Evolutionary conservation across 2,113 vertebrate genomes (phyloP).

Genomic region (Motacilla alba): DNA sequence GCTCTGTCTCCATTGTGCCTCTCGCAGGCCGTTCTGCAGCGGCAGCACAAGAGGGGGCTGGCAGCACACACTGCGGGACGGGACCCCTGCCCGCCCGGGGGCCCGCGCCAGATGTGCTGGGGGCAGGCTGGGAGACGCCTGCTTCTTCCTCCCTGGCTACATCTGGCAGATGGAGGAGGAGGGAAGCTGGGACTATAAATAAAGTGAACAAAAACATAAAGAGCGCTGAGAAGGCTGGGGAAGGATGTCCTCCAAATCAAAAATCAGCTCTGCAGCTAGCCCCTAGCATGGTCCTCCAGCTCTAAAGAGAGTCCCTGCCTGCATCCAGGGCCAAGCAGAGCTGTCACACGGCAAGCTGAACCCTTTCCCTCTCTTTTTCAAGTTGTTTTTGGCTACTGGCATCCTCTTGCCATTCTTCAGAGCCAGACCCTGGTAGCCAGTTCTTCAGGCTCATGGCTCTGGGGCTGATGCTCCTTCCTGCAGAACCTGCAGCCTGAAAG

Average conservation of each 20-base stretch:
- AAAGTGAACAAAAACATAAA: background rate
- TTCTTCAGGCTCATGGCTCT: background rate
- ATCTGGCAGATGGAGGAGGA: background rate
- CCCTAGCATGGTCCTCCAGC: background rate
- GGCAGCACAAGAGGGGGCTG: conserved; percentile 49
- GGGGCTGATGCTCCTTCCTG: background rate
- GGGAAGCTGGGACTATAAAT: background rate
- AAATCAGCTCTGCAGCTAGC: background rate
- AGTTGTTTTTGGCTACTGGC: background rate
- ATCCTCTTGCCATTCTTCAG: background rate
- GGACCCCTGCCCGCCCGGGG: background rate
- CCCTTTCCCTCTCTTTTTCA: background rate
- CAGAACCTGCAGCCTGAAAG: background rate
- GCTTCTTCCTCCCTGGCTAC: background rate
- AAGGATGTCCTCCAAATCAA: background rate
- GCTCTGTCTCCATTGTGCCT: background rate
- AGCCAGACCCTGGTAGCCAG: background rate
- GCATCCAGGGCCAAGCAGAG: background rate
- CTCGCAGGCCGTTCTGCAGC: background rate
- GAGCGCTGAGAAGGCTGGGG: background rate
- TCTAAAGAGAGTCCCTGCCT: background rate
- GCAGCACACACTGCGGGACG: background rate
- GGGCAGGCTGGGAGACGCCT: background rate
- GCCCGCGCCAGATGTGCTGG: background rate
- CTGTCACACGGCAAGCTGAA: background rate